phyloP scores from a whole-genome alignment of 92 coral and sea anemone species.

The Actinostola sp. region DNA sequence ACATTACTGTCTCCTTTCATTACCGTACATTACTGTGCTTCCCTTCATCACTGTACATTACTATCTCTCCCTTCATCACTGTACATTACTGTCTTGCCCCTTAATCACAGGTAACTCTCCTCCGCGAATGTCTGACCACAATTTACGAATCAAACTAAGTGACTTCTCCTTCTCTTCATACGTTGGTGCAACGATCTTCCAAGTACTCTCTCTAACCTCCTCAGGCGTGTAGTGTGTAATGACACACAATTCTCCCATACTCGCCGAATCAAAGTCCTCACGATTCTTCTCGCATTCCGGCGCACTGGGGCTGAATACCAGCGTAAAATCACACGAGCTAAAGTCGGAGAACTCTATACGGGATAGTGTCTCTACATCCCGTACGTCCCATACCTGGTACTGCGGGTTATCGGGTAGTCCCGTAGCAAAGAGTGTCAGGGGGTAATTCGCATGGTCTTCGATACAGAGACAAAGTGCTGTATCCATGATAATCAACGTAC shows the following conservation, averaged over 20 bases:
- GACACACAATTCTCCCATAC: slow-evolving; percentile 85
- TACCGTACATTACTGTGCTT: too few species aligned
- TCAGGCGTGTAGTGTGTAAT: slow-evolving; percentile 61
- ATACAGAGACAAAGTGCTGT: slow-evolving; percentile 79
- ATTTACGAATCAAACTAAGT: slow-evolving; percentile 76
- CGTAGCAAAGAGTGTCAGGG: slow-evolving; percentile 92
- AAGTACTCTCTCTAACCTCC: slow-evolving; percentile 59
- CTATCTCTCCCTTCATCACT: background rate
- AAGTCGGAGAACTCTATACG: slow-evolving; percentile 97
- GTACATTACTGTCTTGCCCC: slow-evolving; percentile 20
- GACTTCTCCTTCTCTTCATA: slow-evolving; percentile 99
- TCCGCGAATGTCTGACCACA: slow-evolving; percentile 88
- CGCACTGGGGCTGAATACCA: slow-evolving; percentile 71
- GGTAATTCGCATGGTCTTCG: slow-evolving; percentile 96
- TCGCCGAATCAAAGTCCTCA: slow-evolving; percentile 84
- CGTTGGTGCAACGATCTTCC: slow-evolving; percentile 92
- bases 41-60: background rate
- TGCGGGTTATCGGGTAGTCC: slow-evolving; percentile 95
- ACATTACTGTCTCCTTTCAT: too few species aligned
- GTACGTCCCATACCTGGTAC: slow-evolving; percentile 82
- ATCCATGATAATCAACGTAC: slow-evolving; percentile 86
- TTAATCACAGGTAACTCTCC: slow-evolving; percentile 91
- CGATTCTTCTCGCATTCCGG: slow-evolving; percentile 51
- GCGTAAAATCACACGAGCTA: slow-evolving; percentile 85
- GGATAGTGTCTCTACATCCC: slow-evolving; percentile 80